Percentiles rank a stretch among this genome's conserved stretches.
These are phyloP conservation scores for Adelges cooleyi DNA, from an alignment of 1,140 invertebrate species.

Conservation along the genomic window DNA sequence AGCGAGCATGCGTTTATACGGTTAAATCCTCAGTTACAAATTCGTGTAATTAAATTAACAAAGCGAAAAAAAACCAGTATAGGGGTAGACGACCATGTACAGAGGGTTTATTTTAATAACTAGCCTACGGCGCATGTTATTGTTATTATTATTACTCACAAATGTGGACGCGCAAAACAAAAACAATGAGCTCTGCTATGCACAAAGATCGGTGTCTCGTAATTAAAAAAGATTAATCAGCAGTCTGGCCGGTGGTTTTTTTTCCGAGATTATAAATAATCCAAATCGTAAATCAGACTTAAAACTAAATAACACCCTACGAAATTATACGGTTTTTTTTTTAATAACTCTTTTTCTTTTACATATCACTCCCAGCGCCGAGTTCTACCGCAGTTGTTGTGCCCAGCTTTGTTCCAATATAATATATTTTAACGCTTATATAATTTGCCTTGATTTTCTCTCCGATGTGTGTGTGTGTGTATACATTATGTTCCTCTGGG, in stretches of 20 bases:
- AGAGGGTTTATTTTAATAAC: conserved; percentile 12
- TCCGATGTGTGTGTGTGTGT: neutral
- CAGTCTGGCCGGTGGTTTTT: neutral
- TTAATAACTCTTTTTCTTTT: conserved; percentile 19
- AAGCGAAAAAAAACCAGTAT: neutral
- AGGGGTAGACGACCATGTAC: neutral
- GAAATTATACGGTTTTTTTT: conserved; percentile 3
- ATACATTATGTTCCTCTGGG: neutral
- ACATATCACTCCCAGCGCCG: neutral
- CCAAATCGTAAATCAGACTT: conserved; percentile 28
- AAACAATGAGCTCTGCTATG: neutral
- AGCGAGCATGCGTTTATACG: too few species aligned
- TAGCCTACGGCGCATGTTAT: neutral
- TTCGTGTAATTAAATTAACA: conserved; percentile 23
- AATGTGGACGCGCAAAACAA: conserved; percentile 18
- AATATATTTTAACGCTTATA: neutral
- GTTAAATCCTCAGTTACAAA: conserved; percentile 2
- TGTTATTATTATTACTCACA: neutral
- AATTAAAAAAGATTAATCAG: conserved; percentile 29
- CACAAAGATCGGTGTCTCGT: conserved; percentile 20
- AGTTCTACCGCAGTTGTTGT: neutral
- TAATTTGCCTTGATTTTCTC: conserved; percentile 6
- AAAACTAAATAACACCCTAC: conserved; percentile 28
- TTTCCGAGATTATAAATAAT: conserved; percentile 25
- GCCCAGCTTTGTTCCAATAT: conserved; percentile 5